Evolutionary conservation across 2,797 vertebrate species (phyloP).

Genomic region (Squalus acanthias): DNA sequence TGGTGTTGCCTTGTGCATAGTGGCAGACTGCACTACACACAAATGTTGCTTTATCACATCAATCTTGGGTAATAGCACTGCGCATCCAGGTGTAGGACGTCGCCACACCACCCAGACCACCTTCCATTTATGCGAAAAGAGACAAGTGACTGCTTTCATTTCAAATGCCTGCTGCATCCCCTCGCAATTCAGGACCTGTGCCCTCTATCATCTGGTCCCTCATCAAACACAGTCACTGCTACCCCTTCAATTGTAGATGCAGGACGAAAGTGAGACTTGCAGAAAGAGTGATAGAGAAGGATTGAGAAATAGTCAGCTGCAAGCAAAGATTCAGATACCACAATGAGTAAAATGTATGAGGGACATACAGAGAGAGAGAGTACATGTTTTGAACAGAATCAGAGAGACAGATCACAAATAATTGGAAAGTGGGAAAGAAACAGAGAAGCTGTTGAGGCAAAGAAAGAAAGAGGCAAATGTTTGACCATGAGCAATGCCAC

Average conservation of each 20-base stretch:
- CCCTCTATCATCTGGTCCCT: background rate
- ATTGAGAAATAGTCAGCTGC: background rate
- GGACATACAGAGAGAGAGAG: background rate
- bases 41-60: background rate
- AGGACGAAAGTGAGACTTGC: background rate
- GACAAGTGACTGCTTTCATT: background rate
- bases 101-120: background rate
- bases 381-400: background rate
- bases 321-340: background rate
- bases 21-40: background rate
- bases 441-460: background rate
- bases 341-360: too few relatives aligned
- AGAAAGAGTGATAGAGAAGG: background rate
- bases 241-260: background rate
- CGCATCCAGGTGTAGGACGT: background rate
- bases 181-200: too few relatives aligned
- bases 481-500: background rate
- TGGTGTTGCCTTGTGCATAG: background rate
- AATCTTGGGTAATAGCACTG: background rate
- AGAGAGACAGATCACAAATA: background rate
- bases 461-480: background rate
- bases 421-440: background rate
- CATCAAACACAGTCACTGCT: background rate
- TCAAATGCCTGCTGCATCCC: background rate
- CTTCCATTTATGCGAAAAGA: background rate